A percentile compares a stretch with the other conserved stretches of the same genome.
phyloP scores from a whole-genome alignment of 2,888 invertebrate species.

The Thymelicus lineola region DNA sequence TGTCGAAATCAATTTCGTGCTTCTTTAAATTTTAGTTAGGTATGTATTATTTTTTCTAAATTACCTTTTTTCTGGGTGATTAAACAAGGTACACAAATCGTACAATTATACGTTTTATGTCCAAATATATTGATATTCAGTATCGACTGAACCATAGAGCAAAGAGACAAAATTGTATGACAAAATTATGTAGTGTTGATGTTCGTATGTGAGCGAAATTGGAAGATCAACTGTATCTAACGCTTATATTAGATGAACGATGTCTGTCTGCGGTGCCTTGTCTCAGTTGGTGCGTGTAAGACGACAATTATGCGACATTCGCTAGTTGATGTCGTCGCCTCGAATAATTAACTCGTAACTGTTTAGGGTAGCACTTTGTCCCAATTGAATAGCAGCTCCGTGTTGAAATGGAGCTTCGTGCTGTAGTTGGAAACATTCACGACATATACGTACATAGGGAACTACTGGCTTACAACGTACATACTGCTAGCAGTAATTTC shows the following conservation, averaged over 20 bases:
- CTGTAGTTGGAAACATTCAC: not conserved
- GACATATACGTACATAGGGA: not conserved
- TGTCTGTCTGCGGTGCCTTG: not conserved
- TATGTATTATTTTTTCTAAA: too few relatives aligned
- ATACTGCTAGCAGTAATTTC: too few relatives aligned
- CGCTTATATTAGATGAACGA: not conserved
- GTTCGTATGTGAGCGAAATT: not conserved
- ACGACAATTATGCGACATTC: slow-evolving; percentile 37
- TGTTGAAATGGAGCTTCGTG: not conserved
- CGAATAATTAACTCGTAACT: slow-evolving; percentile 24
- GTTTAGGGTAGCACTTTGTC: slow-evolving; percentile 13
- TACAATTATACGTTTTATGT: too few relatives aligned
- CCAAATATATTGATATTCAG: too few relatives aligned
- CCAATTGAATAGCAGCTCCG: slow-evolving; percentile 15
- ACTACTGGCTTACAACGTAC: too few relatives aligned
- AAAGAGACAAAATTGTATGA: too few relatives aligned
- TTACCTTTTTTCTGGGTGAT: too few relatives aligned
- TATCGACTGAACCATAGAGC: not conserved
- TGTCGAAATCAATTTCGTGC: too few relatives aligned
- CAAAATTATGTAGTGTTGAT: too few relatives aligned
- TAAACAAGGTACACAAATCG: too few relatives aligned
- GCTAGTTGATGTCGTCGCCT: slow-evolving; percentile 19
- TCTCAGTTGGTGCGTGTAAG: slow-evolving; percentile 23
- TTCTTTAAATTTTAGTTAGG: too few relatives aligned
- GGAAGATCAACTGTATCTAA: not conserved